Conservation (phyloP, 2,888 invertebrate species). For the Cosmia pyralina region DNA sequence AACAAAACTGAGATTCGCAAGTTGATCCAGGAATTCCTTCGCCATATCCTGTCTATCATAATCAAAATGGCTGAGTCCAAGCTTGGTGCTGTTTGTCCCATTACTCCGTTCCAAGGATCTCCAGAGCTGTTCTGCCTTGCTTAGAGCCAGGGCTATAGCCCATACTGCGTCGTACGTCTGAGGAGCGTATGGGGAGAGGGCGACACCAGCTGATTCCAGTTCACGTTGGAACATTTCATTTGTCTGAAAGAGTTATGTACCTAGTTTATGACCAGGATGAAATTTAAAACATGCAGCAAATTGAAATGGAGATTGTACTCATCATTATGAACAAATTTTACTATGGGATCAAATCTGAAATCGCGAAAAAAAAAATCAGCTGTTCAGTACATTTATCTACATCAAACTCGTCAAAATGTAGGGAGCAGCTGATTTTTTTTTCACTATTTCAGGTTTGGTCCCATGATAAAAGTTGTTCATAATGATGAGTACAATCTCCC, state of each 20-base stretch:
- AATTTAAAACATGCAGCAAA: no score
- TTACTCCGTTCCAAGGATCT: conserved; percentile 75
- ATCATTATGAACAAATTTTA: no score
- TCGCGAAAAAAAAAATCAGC: no score
- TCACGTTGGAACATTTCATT: conserved; percentile 91
- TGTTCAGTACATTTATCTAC: no score
- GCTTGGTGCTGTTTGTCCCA: conserved; percentile 68
- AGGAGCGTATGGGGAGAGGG: conserved; percentile 92
- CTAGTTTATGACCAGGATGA: no score
- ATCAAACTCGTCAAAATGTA: no score
- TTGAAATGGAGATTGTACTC: no score
- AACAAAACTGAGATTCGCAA: conserved; percentile 93
- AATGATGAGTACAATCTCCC: no score
- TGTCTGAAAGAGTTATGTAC: conserved; percentile 84
- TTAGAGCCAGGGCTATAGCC: conserved; percentile 95
- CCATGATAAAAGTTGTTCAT: no score
- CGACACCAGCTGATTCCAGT: conserved; percentile 88
- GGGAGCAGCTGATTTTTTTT: no score
- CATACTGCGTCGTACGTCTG: conserved; percentile 97
- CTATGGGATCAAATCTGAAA: no score
- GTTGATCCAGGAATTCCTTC: conserved; percentile 92
- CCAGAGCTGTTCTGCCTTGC: conserved; percentile 91
- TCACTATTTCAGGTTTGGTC: no score
- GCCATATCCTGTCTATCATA: conserved; percentile 94
- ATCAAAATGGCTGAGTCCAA: conserved; percentile 91